These are phyloP conservation scores for Apostichopus japonicus DNA, from an alignment of 35 echinoderm and acorn worm genomes.

Conservation along the genomic window DNA sequence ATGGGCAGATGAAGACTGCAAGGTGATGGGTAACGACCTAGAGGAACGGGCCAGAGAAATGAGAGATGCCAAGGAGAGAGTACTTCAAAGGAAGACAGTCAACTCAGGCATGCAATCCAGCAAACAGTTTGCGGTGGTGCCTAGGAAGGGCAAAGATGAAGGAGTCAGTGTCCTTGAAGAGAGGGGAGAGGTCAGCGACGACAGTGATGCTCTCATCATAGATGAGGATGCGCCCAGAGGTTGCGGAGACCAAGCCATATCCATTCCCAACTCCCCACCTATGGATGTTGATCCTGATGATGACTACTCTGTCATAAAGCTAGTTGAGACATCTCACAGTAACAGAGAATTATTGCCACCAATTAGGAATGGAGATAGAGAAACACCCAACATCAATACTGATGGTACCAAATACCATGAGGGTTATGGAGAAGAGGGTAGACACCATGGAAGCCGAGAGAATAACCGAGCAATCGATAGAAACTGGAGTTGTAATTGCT, in stretches of 20 bases:
- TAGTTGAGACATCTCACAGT: not conserved
- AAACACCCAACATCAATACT: slow-evolving; percentile 14
- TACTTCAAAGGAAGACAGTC: not conserved
- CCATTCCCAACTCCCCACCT: too few species aligned
- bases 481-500: slow-evolving; percentile 7
- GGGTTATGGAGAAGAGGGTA: slow-evolving; percentile 6
- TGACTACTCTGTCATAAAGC: not conserved
- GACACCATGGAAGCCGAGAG: not conserved
- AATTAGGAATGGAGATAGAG: slow-evolving; percentile 14
- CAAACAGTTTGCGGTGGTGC: not conserved
- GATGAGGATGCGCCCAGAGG: not conserved
- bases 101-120: slow-evolving; percentile 6
- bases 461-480: not conserved
- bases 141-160: not conserved
- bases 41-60: not conserved
- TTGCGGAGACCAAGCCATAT: too few species aligned
- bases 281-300: too few species aligned
- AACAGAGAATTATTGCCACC: not conserved
- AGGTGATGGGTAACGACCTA: slow-evolving; percentile 5
- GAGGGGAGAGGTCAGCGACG: not conserved
- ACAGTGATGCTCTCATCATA: not conserved
- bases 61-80: slow-evolving; percentile 5
- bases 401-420: not conserved
- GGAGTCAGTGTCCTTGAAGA: slow-evolving; percentile 5
- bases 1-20: not conserved